A percentile compares a stretch with the other conserved stretches of the same genome.
phyloP scores from a whole-genome alignment of 2,888 invertebrate species.

The Hyalella azteca region DNA sequence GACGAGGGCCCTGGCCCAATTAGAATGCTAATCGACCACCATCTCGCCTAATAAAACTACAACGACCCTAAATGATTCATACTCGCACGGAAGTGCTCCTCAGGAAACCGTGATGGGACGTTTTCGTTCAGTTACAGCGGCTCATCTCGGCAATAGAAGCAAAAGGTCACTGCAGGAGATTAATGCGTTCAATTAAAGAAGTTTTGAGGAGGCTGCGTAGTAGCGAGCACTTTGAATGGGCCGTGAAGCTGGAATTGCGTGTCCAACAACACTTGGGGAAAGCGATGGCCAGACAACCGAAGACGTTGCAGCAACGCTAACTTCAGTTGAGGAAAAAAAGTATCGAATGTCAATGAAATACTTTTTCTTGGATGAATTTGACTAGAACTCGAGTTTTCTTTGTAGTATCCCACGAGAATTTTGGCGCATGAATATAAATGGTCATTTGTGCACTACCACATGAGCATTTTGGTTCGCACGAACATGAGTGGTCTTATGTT shows the following conservation, averaged over 20 bases:
- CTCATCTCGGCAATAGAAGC: conserved; percentile 10
- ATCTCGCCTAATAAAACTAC: conserved; percentile 13
- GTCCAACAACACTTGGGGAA: conserved; percentile 3
- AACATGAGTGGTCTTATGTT: no score
- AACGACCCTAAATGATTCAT: conserved; percentile 31
- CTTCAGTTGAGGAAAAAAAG: no score
- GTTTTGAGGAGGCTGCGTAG: conserved; percentile 23
- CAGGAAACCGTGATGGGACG: neutral
- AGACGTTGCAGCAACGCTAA: no score
- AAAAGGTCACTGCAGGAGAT: conserved; percentile 34
- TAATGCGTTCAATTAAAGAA: conserved; percentile 31
- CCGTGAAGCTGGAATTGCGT: conserved; percentile 11
- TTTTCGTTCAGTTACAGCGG: conserved; percentile 2
- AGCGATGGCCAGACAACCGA: no score
- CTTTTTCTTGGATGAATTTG: no score
- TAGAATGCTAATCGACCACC: conserved; percentile 32
- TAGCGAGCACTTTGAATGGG: conserved; percentile 7
- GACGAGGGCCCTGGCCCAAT: neutral
- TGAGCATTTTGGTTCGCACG: no score
- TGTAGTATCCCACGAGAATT: no score
- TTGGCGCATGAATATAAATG: no score
- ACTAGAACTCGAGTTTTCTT: no score
- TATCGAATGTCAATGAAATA: no score
- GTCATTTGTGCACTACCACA: no score
- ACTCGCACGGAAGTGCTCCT: neutral